phyloP scores from a whole-genome alignment of 1,140 invertebrate genomes.

The Platyura marginata region DNA sequence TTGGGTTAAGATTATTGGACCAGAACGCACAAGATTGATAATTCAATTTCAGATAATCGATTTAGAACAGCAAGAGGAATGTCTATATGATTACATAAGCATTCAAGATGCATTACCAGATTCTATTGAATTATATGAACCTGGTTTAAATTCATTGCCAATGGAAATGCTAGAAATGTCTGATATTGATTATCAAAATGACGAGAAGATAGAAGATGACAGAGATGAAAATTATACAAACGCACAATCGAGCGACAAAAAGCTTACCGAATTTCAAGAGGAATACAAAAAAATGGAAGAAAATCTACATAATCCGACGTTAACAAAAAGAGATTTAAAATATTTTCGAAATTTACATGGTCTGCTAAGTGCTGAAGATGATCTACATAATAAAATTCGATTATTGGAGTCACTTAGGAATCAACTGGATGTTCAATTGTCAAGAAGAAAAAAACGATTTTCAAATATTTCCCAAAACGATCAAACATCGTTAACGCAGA shows the following conservation, averaged over 20 bases:
- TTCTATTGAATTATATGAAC: conserved; percentile 7
- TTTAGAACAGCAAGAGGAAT: conserved; percentile 51
- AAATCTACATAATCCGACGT: background rate
- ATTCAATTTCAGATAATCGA: conserved; percentile 45
- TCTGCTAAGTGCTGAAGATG: background rate
- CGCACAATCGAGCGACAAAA: background rate
- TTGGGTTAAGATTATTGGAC: conserved; percentile 35
- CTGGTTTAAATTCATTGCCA: conserved; percentile 6
- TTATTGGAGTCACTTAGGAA: background rate
- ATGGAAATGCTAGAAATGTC: conserved; percentile 3
- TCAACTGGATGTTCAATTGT: background rate
- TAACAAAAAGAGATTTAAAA: background rate
- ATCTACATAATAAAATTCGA: background rate
- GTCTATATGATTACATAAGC: conserved; percentile 52
- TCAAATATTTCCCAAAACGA: background rate
- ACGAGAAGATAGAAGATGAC: background rate
- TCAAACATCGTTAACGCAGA: background rate
- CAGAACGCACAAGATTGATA: conserved; percentile 37
- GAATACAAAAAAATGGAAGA: too few species aligned
- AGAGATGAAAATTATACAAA: too few species aligned
- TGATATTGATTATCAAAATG: background rate
- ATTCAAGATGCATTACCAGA: conserved; percentile 8
- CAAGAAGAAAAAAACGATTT: background rate
- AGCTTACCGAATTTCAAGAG: background rate
- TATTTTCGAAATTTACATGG: background rate